Percentiles rank a stretch among this genome's conserved stretches.
Evolutionary conservation across 2,797 vertebrate species (phyloP).

Genomic region (Megalops cyprinoides): DNA sequence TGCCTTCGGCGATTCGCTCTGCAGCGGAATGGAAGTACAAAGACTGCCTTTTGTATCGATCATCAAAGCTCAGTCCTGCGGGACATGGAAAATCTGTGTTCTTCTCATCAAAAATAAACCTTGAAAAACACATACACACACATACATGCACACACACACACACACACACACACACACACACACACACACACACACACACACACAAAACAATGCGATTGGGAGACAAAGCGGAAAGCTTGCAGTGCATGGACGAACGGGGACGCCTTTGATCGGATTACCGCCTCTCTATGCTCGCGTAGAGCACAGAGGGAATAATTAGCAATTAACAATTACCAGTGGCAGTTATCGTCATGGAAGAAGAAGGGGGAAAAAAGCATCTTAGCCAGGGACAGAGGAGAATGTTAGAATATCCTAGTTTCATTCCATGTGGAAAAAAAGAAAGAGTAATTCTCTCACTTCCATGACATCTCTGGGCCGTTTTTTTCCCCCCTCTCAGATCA

Average conservation of each 20-base stretch:
- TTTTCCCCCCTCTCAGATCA: slow-evolving; percentile 71
- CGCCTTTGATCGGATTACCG: slow-evolving; percentile 71
- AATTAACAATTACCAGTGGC: slow-evolving; percentile 71
- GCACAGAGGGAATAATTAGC: slow-evolving; percentile 68
- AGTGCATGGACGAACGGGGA: slow-evolving; percentile 53
- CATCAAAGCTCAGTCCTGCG: slow-evolving; percentile 30
- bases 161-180: slow-evolving; percentile 19
- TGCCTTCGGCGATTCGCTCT: slow-evolving; percentile 28
- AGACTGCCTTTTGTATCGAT: slow-evolving; percentile 25
- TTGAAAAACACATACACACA: slow-evolving; percentile 41
- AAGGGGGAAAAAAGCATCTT: slow-evolving; percentile 31
- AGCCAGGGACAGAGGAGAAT: slow-evolving; percentile 46
- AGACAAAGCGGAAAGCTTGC: slow-evolving; percentile 55
- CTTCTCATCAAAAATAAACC: slow-evolving; percentile 58
- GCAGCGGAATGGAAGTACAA: neutral
- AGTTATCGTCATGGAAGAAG: slow-evolving; percentile 60
- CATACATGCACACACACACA: slow-evolving; percentile 37
- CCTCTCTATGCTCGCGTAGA: slow-evolving; percentile 60
- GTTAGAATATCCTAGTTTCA: slow-evolving; percentile 49
- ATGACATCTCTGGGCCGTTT: slow-evolving; percentile 69
- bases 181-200: too few relatives aligned
- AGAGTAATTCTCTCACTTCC: slow-evolving; percentile 69
- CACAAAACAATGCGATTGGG: slow-evolving; percentile 45
- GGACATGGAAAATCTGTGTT: slow-evolving; percentile 53
- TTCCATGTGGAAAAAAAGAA: slow-evolving; percentile 44